Conservation (phyloP, 2,888 invertebrate genomes). For the Cephonodes hylas region DNA sequence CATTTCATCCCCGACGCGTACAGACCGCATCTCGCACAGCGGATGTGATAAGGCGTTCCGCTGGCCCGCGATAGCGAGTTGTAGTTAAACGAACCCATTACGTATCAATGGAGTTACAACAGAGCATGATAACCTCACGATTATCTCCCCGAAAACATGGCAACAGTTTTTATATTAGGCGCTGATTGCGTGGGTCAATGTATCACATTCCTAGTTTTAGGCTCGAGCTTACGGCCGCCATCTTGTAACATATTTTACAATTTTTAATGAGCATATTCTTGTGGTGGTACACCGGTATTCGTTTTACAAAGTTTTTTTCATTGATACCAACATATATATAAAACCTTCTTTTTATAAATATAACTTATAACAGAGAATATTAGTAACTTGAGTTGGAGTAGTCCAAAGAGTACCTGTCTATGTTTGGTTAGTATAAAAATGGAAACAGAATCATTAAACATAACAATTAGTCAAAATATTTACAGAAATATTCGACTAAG, state of each 20-base stretch:
- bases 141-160: conserved; percentile 16
- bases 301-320: no score
- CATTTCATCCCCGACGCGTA: not conserved
- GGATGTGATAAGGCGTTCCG: conserved; percentile 47
- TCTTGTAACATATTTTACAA: conserved; percentile 11
- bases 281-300: no score
- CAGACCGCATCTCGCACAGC: not conserved
- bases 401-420: no score
- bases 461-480: no score
- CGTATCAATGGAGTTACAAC: conserved; percentile 20
- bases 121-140: conserved; percentile 11
- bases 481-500: no score
- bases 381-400: no score
- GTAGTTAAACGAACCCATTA: conserved; percentile 60
- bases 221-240: not conserved
- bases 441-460: no score
- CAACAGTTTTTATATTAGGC: conserved; percentile 18
- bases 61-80: conserved; percentile 45
- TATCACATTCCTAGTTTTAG: conserved; percentile 43
- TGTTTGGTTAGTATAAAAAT: no score
- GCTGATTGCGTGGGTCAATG: conserved; percentile 13
- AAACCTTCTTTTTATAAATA: no score
- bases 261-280: conserved; percentile 26
- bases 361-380: no score
- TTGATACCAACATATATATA: no score